phyloP scores from a whole-genome alignment of 2,797 vertebrate species.

The Xenentodon cancila region DNA sequence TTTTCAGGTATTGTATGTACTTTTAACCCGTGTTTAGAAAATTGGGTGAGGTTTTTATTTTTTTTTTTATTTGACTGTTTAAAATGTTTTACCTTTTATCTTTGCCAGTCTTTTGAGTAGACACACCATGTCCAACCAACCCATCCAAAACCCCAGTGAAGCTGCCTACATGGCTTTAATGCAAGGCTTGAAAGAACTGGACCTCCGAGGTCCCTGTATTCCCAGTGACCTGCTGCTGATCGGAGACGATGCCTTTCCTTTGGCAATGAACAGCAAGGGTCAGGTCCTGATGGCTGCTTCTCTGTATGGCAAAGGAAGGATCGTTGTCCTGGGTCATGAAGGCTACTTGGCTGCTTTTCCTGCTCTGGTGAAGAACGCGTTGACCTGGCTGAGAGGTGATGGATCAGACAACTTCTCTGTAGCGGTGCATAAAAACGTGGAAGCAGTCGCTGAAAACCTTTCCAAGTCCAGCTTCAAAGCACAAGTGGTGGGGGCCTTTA shows the following conservation, averaged over 20 bases:
- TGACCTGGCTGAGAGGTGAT: constrained; percentile 81
- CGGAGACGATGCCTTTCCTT: constrained; percentile 82
- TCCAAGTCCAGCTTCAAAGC: constrained; percentile 45
- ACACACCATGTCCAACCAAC: constrained; percentile 52
- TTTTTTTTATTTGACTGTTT: no score
- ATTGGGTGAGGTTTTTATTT: no score
- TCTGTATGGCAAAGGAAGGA: constrained; percentile 79
- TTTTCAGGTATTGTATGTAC: background rate
- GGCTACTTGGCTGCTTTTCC: constrained; percentile 73
- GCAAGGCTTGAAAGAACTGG: constrained; percentile 74
- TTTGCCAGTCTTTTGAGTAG: background rate
- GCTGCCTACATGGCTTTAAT: constrained; percentile 72
- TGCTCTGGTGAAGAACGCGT: constrained; percentile 78
- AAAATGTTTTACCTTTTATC: no score
- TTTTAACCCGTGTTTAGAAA: background rate
- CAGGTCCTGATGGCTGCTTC: constrained; percentile 87
- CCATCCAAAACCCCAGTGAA: constrained; percentile 14
- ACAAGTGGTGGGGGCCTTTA: constrained; percentile 50
- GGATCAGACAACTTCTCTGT: constrained; percentile 40
- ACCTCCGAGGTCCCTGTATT: constrained; percentile 46
- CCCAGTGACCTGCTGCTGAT: constrained; percentile 82
- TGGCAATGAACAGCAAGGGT: constrained; percentile 73
- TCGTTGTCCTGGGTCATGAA: constrained; percentile 85
- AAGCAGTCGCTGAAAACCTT: constrained; percentile 63
- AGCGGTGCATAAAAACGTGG: constrained; percentile 63